A percentile compares a stretch with the other conserved stretches of the same genome.
Evolutionary conservation across 2,888 invertebrate species (phyloP).

Genomic region (Pseudococcus viburni): DNA sequence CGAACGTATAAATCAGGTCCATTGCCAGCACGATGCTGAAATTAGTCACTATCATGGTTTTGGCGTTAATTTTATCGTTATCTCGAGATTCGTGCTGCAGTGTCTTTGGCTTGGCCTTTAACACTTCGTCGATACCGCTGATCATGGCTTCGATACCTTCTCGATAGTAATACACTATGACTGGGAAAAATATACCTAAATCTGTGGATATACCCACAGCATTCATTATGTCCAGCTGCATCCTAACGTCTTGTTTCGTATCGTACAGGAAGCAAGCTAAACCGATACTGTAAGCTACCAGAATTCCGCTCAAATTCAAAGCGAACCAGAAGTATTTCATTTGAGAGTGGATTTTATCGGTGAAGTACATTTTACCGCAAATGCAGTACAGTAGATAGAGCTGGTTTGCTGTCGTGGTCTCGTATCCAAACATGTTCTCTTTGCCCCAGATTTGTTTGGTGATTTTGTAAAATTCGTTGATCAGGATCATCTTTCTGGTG

Average conservation of each 20-base stretch:
- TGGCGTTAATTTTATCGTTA: not conserved
- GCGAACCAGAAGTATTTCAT: slow-evolving; percentile 1
- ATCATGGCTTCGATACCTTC: not conserved
- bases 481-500: not conserved
- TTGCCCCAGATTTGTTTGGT: not conserved
- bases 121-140: not conserved
- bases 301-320: not conserved
- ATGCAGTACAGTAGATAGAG: not conserved
- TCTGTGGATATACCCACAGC: not conserved
- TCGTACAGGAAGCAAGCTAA: not conserved
- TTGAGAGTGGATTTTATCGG: not conserved
- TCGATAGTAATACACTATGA: not conserved
- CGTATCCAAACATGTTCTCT: slow-evolving; percentile 3
- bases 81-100: not conserved
- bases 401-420: not conserved
- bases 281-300: not conserved
- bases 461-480: not conserved
- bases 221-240: not conserved
- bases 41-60: not conserved
- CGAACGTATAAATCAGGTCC: not conserved
- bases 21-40: not conserved
- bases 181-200: not conserved
- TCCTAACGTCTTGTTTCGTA: not conserved
- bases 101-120: not conserved
- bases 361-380: slow-evolving; percentile 9